Percentiles rank a stretch among this genome's conserved stretches.
These are phyloP conservation scores for Fragum whitleyi DNA, from an alignment of 2,888 invertebrate species.

Conservation along the genomic window DNA sequence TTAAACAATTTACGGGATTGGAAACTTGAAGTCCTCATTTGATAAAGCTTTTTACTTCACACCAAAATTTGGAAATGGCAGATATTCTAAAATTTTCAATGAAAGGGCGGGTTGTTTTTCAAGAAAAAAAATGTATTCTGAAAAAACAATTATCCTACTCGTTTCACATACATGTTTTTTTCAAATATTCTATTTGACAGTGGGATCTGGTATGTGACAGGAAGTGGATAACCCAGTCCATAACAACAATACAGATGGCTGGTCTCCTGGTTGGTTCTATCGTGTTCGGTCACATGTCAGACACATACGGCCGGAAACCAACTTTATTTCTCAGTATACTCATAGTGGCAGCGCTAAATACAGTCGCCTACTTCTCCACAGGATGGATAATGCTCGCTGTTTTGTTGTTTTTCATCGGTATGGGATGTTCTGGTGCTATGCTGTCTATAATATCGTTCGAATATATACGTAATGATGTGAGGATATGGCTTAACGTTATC, in stretches of 20 bases:
- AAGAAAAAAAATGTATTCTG: no score
- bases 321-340: slow-evolving; percentile 57
- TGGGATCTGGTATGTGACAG: slow-evolving; percentile 68
- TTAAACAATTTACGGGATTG: no score
- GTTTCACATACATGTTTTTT: no score
- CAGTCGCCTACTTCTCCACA: slow-evolving; percentile 62
- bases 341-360: slow-evolving; percentile 47
- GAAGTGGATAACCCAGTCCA: slow-evolving; percentile 63
- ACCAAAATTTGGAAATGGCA: no score
- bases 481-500: slow-evolving; percentile 48
- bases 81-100: no score
- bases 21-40: no score
- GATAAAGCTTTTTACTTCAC: no score
- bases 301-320: slow-evolving; percentile 67
- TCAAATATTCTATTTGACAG: slow-evolving; percentile 58
- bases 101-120: no score
- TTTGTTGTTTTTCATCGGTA: slow-evolving; percentile 66
- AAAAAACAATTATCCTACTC: no score
- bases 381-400: slow-evolving; percentile 73
- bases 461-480: slow-evolving; percentile 66
- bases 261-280: slow-evolving; percentile 67
- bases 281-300: slow-evolving; percentile 64
- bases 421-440: slow-evolving; percentile 57
- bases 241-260: slow-evolving; percentile 70
- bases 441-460: slow-evolving; percentile 48